These are phyloP conservation scores for Arion vulgaris DNA, from an alignment of 1,140 invertebrate species.

Conservation along the genomic window DNA sequence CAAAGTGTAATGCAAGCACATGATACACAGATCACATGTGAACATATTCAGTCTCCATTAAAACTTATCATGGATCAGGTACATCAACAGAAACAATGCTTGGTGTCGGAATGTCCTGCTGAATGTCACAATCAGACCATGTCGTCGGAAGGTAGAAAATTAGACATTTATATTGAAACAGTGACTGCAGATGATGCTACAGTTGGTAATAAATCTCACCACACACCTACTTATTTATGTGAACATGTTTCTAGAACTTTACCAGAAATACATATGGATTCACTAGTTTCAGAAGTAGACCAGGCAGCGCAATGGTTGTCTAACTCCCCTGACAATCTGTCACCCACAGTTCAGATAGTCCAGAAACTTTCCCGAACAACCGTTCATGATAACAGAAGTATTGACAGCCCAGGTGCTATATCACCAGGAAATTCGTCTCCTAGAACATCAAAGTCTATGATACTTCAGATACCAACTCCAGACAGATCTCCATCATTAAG, in stretches of 20 bases:
- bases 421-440: conserved; percentile 23
- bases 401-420: background rate
- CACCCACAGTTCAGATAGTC: conserved; percentile 35
- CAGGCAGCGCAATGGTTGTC: conserved; percentile 27
- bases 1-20: background rate
- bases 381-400: conserved; percentile 5
- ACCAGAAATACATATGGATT: conserved; percentile 35
- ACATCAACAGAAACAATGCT: background rate
- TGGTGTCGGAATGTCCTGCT: background rate
- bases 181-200: background rate
- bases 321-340: conserved; percentile 35
- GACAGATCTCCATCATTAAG: conserved; percentile 30
- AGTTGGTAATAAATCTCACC: background rate
- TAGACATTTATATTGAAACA: background rate
- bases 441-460: conserved; percentile 11
- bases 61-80: conserved; percentile 4
- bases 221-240: background rate
- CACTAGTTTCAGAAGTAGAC: conserved; percentile 10
- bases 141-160: background rate
- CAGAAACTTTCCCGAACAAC: conserved; percentile 34
- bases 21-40: background rate
- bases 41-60: background rate
- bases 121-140: background rate
- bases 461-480: conserved; percentile 24
- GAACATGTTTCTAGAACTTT: background rate